Evolutionary conservation across 2,113 vertebrate species (phyloP).

Genomic region (Pangasianodon hypophthalmus): DNA sequence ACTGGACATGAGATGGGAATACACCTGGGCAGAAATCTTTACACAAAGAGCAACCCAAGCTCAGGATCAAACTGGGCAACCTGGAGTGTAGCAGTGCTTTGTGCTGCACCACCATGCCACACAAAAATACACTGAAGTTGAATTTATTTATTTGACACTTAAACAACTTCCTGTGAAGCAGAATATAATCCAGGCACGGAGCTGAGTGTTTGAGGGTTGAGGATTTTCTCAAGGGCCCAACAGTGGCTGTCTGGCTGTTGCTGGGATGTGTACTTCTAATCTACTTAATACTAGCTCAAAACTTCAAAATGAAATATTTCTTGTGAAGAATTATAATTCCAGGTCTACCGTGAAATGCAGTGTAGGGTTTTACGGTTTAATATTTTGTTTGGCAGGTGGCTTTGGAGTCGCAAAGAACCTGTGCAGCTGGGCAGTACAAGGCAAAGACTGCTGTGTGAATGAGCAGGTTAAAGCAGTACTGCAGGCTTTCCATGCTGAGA

Average conservation of each 20-base stretch:
- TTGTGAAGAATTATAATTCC: background rate
- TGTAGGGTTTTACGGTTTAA: background rate
- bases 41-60: too few relatives aligned
- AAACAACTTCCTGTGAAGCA: background rate
- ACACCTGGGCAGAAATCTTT: too few relatives aligned
- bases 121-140: background rate
- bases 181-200: background rate
- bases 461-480: constrained; percentile 71
- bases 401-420: constrained; percentile 82
- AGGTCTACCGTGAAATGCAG: background rate
- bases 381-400: constrained; percentile 66
- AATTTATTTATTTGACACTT: background rate
- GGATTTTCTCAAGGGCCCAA: background rate
- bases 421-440: constrained; percentile 82
- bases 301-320: background rate
- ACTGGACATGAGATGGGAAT: too few relatives aligned
- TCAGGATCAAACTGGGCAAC: too few relatives aligned
- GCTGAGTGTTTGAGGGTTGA: background rate
- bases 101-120: background rate
- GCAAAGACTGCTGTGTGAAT: constrained; percentile 78
- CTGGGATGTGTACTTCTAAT: background rate
- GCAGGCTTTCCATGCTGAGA: constrained; percentile 73
- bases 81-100: background rate
- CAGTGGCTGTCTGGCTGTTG: background rate
- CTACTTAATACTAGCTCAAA: background rate